Percentiles rank a stretch among this genome's conserved stretches.
Evolutionary conservation across 1,140 invertebrate species (phyloP).

Genomic region (Dendrolimus punctatus): DNA sequence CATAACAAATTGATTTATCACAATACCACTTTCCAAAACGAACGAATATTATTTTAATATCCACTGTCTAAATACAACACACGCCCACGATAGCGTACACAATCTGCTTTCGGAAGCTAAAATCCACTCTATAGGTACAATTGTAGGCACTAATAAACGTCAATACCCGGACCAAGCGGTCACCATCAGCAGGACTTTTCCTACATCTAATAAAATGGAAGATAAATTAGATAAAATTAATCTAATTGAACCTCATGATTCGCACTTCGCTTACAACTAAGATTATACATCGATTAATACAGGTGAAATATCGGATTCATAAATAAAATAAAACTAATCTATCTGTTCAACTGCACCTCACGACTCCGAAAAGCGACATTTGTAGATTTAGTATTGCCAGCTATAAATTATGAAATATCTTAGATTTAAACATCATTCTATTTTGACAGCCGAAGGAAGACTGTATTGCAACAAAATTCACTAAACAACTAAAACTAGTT

Average conservation of each 20-base stretch:
- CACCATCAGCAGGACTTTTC: constrained; percentile 11
- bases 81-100: constrained; percentile 44
- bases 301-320: constrained; percentile 19
- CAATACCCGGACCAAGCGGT: constrained; percentile 46
- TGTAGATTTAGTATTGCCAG: constrained; percentile 5
- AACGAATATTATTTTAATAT: constrained; percentile 21
- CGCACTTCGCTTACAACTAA: too few species aligned
- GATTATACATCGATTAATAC: too few species aligned
- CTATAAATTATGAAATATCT: neutral
- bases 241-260: too few species aligned
- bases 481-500: too few species aligned
- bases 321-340: constrained; percentile 24
- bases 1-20: constrained; percentile 43
- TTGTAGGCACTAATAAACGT: constrained; percentile 28
- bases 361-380: constrained; percentile 5
- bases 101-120: constrained; percentile 47
- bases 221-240: neutral
- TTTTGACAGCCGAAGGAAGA: too few species aligned
- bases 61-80: constrained; percentile 22
- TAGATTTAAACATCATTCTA: too few species aligned
- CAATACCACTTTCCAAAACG: constrained; percentile 43
- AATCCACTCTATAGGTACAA: constrained; percentile 32
- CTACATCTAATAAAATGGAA: neutral
- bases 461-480: too few species aligned
- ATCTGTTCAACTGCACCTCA: constrained; percentile 9